phyloP scores from a whole-genome alignment of 2,888 invertebrate genomes.

The Abrostola tripartita region DNA sequence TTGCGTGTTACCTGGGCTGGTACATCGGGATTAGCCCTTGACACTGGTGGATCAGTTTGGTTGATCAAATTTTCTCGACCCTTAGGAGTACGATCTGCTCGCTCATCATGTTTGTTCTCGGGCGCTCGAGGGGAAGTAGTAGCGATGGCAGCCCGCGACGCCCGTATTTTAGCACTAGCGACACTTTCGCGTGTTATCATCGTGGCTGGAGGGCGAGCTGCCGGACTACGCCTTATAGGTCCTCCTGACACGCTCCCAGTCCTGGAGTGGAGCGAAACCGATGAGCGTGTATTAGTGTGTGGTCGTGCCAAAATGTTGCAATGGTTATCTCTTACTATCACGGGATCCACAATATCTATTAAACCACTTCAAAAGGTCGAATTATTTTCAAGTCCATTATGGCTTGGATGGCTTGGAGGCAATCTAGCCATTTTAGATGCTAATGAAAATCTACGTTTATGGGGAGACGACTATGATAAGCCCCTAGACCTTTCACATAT shows the following conservation, averaged over 20 bases:
- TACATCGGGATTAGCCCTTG: slow-evolving; percentile 89
- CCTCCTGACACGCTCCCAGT: slow-evolving; percentile 94
- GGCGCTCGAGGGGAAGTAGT: slow-evolving; percentile 97
- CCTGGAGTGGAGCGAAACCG: slow-evolving; percentile 93
- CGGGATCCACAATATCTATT: slow-evolving; percentile 84
- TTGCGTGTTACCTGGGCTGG: slow-evolving; percentile 84
- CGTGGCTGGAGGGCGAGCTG: slow-evolving; percentile 81
- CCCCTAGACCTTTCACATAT: slow-evolving; percentile 93
- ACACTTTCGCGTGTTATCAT: slow-evolving; percentile 95
- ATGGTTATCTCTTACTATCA: slow-evolving; percentile 92
- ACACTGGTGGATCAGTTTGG: slow-evolving; percentile 98
- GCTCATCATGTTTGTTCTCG: slow-evolving; percentile 98
- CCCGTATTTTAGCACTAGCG: slow-evolving; percentile 95
- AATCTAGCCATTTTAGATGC: slow-evolving; percentile 95
- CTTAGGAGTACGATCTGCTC: slow-evolving; percentile 95
- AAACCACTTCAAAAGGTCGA: slow-evolving; percentile 91
- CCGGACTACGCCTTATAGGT: slow-evolving; percentile 90
- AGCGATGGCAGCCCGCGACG: slow-evolving; percentile 81
- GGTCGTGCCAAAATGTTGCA: slow-evolving; percentile 94
- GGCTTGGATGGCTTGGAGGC: slow-evolving; percentile 92
- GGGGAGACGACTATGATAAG: slow-evolving; percentile 97
- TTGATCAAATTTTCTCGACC: slow-evolving; percentile 96
- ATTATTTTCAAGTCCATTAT: slow-evolving; percentile 90
- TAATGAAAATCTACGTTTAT: slow-evolving; percentile 94
- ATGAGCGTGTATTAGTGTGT: slow-evolving; percentile 96